Conservation (phyloP, 2,888 invertebrate genomes). For the Kuschelorhynchus macadamiae region DNA sequence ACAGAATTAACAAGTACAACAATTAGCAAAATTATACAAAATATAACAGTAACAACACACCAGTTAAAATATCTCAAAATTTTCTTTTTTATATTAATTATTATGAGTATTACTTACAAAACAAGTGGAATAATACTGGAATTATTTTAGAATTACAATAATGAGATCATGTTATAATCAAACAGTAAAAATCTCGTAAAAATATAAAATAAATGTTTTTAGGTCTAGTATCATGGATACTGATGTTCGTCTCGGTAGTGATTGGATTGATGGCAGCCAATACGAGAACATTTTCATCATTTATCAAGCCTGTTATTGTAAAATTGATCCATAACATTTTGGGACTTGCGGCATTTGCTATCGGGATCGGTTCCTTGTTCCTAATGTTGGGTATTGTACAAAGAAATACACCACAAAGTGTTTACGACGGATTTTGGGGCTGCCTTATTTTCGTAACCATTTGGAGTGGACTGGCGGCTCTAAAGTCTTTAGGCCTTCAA, state of each 20-base stretch:
- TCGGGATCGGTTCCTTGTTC: slow-evolving; percentile 53
- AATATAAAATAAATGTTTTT: too few relatives aligned
- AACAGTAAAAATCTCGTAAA: too few relatives aligned
- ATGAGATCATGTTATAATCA: too few relatives aligned
- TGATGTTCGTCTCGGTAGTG: slow-evolving; percentile 51
- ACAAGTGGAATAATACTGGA: too few relatives aligned
- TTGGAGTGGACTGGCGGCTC: slow-evolving; percentile 50
- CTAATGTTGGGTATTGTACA: slow-evolving; percentile 45
- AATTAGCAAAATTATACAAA: too few relatives aligned
- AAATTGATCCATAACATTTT: slow-evolving; percentile 56
- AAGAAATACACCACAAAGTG: background rate
- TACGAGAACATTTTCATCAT: slow-evolving; percentile 43
- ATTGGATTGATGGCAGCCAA: slow-evolving; percentile 53
- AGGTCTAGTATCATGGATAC: slow-evolving; percentile 57
- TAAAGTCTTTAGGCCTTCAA: slow-evolving; percentile 46
- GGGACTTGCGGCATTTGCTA: slow-evolving; percentile 52
- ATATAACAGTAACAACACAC: too few relatives aligned
- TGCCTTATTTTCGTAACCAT: slow-evolving; percentile 46
- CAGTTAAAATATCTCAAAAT: too few relatives aligned
- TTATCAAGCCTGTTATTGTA: slow-evolving; percentile 52
- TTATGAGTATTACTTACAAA: too few relatives aligned
- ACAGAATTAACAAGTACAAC: too few relatives aligned
- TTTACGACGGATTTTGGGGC: slow-evolving; percentile 13
- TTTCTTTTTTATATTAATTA: too few relatives aligned
- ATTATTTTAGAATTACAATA: too few relatives aligned